phyloP scores from a whole-genome alignment of 2,797 vertebrate species.

The Anas capensis region DNA sequence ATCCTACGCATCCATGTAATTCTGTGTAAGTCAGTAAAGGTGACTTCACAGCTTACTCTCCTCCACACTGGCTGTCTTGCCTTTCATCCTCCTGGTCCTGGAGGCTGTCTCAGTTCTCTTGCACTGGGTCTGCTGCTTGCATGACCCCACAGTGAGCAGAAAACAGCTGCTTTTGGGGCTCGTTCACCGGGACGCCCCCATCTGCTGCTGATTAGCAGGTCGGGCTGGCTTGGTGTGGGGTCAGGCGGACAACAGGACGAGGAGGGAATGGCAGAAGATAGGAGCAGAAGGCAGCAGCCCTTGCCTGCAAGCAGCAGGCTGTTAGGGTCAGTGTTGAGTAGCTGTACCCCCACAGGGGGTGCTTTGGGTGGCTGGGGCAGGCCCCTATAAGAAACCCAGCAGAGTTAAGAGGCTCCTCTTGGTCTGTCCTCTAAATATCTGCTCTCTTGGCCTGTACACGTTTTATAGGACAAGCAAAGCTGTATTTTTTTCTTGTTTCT shows the following conservation, averaged over 20 bases:
- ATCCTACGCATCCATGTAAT: neutral
- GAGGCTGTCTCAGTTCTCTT: neutral
- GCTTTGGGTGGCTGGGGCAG: neutral
- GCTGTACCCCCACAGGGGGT: neutral
- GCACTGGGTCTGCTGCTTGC: neutral
- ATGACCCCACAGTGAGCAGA: neutral
- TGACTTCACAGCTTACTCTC: neutral
- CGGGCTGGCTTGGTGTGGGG: neutral
- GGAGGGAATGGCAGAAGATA: neutral
- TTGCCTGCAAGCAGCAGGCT: neutral
- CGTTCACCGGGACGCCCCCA: neutral
- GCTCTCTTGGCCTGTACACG: fast-evolving
- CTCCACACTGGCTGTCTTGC: neutral
- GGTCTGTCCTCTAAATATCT: neutral
- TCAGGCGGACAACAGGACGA: neutral
- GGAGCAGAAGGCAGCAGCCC: neutral
- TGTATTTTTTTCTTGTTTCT: neutral
- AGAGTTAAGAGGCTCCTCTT: neutral
- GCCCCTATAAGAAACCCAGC: neutral
- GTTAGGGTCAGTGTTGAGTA: neutral
- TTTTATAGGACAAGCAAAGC: neutral
- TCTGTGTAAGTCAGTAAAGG: neutral
- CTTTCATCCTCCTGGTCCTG: neutral
- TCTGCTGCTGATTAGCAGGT: neutral
- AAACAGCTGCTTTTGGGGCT: neutral